Conservation (phyloP, 2,797 vertebrate species). For the Eupleurogrammus muticus region DNA sequence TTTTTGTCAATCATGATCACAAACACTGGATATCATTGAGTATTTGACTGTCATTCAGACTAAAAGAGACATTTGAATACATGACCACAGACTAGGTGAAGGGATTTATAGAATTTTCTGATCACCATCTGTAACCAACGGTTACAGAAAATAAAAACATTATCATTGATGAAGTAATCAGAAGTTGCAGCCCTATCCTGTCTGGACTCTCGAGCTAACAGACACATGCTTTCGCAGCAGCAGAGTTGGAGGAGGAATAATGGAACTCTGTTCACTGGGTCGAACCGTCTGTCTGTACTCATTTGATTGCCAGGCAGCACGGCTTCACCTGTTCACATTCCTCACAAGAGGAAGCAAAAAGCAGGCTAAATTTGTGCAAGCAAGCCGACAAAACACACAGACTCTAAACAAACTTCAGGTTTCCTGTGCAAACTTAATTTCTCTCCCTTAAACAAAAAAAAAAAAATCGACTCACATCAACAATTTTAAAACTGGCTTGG, state of each 20-base stretch:
- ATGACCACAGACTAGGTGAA: no score
- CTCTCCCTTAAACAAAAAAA: no score
- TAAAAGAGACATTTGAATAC: no score
- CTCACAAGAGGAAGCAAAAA: constrained; percentile 2
- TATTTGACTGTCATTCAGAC: no score
- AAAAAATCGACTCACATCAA: neutral
- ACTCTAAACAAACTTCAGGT: neutral
- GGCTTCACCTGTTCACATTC: constrained; percentile 45
- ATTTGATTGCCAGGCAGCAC: constrained; percentile 22
- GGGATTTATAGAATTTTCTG: no score
- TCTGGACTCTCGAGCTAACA: constrained; percentile 12
- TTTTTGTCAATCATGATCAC: no score
- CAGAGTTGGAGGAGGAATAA: constrained; percentile 36
- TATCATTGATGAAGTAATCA: no score
- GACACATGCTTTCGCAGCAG: constrained; percentile 6
- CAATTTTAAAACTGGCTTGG: neutral
- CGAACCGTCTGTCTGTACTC: constrained; percentile 31
- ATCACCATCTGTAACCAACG: no score
- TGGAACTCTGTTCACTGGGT: constrained; percentile 51
- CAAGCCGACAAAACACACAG: neutral
- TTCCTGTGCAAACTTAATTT: neutral
- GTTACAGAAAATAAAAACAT: no score
- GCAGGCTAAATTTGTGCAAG: neutral
- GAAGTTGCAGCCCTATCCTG: no score
- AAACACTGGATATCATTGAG: no score